Evolutionary conservation across 2,888 invertebrate species (phyloP).

Genomic region (Leucoptera coffeella): DNA sequence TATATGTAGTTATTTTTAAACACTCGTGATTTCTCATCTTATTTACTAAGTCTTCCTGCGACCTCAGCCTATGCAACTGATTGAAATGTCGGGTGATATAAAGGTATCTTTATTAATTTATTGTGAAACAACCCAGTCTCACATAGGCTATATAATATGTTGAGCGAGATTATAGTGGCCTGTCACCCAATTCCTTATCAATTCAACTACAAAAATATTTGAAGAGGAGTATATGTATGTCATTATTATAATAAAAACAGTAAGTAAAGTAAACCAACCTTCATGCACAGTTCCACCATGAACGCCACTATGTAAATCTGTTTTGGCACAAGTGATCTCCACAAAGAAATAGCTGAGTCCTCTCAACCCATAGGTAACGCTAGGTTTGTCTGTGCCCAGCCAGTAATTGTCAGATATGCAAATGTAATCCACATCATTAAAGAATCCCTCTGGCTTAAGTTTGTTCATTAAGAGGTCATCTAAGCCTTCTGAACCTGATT

Average conservation of each 20-base stretch:
- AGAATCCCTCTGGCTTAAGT: constrained; percentile 61
- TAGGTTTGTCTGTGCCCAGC: constrained; percentile 95
- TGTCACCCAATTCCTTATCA: too few relatives aligned
- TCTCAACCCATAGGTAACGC: constrained; percentile 92
- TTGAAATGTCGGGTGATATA: too few relatives aligned
- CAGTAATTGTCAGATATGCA: constrained; percentile 99
- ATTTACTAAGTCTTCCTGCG: too few relatives aligned
- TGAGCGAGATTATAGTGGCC: too few relatives aligned
- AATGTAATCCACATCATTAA: constrained; percentile 82
- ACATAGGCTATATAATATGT: too few relatives aligned
- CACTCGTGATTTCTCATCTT: too few relatives aligned
- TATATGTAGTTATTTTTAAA: too few relatives aligned
- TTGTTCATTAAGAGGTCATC: constrained; percentile 68
- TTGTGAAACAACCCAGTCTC: too few relatives aligned
- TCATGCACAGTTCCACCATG: constrained; percentile 87
- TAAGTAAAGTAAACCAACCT: constrained; percentile 38
- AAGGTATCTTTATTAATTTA: too few relatives aligned
- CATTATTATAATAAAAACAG: constrained; percentile 1
- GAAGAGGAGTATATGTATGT: too few relatives aligned
- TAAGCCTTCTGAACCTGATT: constrained; percentile 93
- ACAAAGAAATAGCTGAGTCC: constrained; percentile 89
- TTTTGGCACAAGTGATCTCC: constrained; percentile 81
- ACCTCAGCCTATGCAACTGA: too few relatives aligned
- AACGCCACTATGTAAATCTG: constrained; percentile 94
- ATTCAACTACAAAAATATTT: too few relatives aligned